Evolutionary conservation across 2,113 vertebrate species (phyloP).

Genomic region (Silurus meridionalis): DNA sequence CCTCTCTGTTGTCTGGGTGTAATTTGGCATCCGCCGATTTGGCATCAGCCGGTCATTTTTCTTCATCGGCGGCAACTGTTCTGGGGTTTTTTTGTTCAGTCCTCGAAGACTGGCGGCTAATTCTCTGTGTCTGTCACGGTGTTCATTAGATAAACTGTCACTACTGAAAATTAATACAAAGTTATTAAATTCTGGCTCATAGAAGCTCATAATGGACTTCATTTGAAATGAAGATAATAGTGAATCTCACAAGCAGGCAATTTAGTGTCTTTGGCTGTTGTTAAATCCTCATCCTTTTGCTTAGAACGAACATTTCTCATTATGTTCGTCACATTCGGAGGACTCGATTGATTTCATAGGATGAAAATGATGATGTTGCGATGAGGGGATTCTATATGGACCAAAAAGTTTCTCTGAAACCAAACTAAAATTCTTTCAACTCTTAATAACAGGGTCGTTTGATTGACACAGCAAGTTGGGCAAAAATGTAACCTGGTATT

Average conservation of each 20-base stretch:
- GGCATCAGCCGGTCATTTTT: slow-evolving; percentile 24
- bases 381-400: background rate
- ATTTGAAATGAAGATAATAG: background rate
- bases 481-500: background rate
- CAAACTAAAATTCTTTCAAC: background rate
- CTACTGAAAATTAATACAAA: background rate
- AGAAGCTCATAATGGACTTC: background rate
- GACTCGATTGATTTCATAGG: background rate
- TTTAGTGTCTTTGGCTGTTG: background rate
- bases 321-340: background rate
- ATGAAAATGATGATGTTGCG: background rate
- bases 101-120: background rate
- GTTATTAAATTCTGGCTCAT: background rate
- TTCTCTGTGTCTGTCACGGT: slow-evolving; percentile 4
- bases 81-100: background rate
- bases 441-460: background rate
- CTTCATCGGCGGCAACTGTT: slow-evolving; percentile 8
- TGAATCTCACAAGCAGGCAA: background rate
- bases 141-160: slow-evolving; percentile 14
- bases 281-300: background rate
- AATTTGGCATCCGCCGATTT: slow-evolving; percentile 19
- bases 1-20: slow-evolving; percentile 17
- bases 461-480: background rate
- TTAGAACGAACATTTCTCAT: background rate
- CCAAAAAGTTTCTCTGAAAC: background rate